Conservation (phyloP, 2,797 vertebrate species). For the Danio jaintianensis region DNA sequence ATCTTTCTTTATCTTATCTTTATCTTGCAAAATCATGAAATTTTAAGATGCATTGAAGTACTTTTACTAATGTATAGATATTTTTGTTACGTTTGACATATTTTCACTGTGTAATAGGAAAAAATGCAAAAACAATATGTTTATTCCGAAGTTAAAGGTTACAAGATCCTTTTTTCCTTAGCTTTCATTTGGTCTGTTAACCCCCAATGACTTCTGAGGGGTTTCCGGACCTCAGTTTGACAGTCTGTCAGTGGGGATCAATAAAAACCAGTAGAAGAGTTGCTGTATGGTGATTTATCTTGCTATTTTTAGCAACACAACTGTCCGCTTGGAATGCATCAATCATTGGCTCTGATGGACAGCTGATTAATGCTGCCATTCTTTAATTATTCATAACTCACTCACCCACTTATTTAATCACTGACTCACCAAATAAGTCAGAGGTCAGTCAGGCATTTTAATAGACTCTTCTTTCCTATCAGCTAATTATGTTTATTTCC, state of each 20-base stretch:
- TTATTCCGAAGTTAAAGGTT: neutral
- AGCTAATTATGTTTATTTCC: constrained; percentile 31
- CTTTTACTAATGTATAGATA: neutral
- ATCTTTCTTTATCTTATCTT: no score
- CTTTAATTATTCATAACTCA: constrained; percentile 48
- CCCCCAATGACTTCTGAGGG: neutral
- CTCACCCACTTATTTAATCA: constrained; percentile 35
- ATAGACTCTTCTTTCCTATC: constrained; percentile 30
- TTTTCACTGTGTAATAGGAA: neutral
- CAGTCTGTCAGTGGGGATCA: neutral
- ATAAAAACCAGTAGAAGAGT: neutral
- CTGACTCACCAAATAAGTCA: constrained; percentile 32
- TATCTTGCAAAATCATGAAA: neutral
- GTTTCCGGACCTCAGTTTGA: constrained; percentile 1
- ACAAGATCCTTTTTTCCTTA: no score
- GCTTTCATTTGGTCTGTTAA: neutral
- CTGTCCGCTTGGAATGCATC: constrained; percentile 29
- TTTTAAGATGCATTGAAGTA: no score
- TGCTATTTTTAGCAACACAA: constrained; percentile 22
- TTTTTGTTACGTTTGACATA: neutral
- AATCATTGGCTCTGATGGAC: constrained; percentile 31
- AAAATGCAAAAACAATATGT: neutral
- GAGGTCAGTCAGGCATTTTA: constrained; percentile 37
- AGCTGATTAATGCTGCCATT: constrained; percentile 33
- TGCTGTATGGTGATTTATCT: neutral